phyloP scores from a whole-genome alignment of 2,797 vertebrate genomes.

The Intellagama lesueurii region DNA sequence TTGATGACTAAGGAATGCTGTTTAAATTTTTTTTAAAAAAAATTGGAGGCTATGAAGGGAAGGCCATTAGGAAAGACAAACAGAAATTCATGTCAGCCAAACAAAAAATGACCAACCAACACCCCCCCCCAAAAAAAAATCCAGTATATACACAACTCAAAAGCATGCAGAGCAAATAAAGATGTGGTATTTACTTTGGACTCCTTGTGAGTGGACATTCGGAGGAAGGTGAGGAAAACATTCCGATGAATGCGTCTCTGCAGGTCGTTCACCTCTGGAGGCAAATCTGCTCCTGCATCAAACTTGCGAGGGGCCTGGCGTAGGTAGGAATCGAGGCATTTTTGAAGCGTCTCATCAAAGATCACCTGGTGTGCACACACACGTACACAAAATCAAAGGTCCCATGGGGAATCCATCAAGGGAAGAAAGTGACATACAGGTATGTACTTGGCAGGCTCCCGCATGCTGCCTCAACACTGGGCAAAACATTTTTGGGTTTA shows the following conservation, averaged over 20 bases:
- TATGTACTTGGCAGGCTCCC: too few relatives aligned
- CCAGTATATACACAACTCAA: not conserved
- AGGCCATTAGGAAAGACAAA: not conserved
- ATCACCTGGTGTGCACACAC: constrained; percentile 82
- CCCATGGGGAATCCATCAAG: not conserved
- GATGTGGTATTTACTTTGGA: constrained; percentile 84
- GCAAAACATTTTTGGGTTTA: too few relatives aligned
- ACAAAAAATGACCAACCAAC: not conserved
- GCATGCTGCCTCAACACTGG: too few relatives aligned
- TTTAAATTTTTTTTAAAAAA: not conserved
- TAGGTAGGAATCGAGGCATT: constrained; percentile 93
- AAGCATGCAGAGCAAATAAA: not conserved
- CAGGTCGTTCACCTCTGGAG: constrained; percentile 79
- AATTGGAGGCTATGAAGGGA: constrained; percentile 20
- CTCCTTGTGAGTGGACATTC: constrained; percentile 97
- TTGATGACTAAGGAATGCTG: not conserved
- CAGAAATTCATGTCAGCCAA: not conserved
- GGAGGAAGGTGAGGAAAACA: constrained; percentile 92
- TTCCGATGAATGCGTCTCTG: constrained; percentile 85
- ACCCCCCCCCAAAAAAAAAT: too few relatives aligned
- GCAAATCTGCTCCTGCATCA: constrained; percentile 77
- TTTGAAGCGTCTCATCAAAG: constrained; percentile 93
- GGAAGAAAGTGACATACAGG: not conserved
- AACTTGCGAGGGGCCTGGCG: constrained; percentile 85
- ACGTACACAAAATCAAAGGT: not conserved